These are phyloP conservation scores for Vidua macroura DNA, from an alignment of 2,113 vertebrate genomes.

Conservation along the genomic window DNA sequence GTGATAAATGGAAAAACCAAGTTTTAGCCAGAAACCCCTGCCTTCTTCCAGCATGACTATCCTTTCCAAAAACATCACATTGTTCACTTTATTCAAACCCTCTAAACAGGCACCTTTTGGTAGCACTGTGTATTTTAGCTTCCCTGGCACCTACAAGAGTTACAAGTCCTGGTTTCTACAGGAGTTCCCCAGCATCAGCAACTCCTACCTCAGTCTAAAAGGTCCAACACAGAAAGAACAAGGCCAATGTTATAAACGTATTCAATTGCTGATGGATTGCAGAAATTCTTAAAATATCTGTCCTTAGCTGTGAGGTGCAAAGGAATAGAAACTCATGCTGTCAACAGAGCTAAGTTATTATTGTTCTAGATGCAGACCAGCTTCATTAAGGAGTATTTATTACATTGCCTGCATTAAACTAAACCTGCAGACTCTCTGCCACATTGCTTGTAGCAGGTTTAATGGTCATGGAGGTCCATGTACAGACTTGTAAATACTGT, in stretches of 20 bases:
- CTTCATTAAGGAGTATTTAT: not conserved
- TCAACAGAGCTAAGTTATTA: not conserved
- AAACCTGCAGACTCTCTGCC: not conserved
- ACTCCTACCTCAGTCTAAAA: not conserved
- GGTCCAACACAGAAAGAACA: not conserved
- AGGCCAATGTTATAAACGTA: not conserved
- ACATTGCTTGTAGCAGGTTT: not conserved
- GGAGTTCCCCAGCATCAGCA: not conserved
- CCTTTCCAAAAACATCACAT: not conserved
- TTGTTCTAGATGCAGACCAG: not conserved
- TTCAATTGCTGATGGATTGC: not conserved
- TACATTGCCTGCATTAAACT: not conserved
- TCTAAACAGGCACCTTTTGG: not conserved
- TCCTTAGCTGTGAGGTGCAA: not conserved
- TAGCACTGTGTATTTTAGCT: not conserved
- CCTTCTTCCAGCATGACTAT: not conserved
- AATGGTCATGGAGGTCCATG: not conserved
- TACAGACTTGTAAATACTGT: not conserved
- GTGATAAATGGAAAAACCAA: not conserved
- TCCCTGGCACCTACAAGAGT: not conserved
- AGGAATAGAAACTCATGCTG: not conserved
- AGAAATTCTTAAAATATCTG: not conserved
- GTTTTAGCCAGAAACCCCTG: not conserved
- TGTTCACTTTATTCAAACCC: not conserved
- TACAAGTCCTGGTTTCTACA: not conserved